Base-by-base conservation (phyloP, 2,888 invertebrate species). In the Augochlorella aurata region DNA sequence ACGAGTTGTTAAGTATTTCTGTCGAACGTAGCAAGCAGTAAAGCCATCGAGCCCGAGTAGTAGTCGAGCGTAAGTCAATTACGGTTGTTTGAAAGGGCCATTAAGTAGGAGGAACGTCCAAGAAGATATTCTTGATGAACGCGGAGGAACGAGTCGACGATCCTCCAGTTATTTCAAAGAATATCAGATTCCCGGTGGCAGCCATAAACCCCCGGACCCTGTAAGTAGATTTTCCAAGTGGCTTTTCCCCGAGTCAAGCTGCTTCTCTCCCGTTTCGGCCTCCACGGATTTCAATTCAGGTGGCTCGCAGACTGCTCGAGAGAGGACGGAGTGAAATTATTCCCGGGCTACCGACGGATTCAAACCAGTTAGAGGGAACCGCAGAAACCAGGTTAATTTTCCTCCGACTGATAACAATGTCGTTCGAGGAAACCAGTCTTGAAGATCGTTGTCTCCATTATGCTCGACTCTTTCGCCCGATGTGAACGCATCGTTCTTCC, bases 341-440 rank as follows among this genome's bases (percentile, higher is more conserved):
- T 52, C 63, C 63, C 50, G 21, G 58, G 45, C n/a, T n/a, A 16
- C 12, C 29, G 63, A 14, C 49, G 54, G 65, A 50, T 73, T 54
- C 24, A 69, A 78, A 80, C 69, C 74, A 80, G 79, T 81, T 71
- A 77, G 75, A 69, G 63, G 69, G 21, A 21, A 12, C 47, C 49
- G 50, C 54, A 72, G 84, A 83, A 87, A 87, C 77, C 76, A 58
- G 79, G 87, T 81, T 83, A 81, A 83, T 87, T 85, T 84, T 81
- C 70, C 58, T 44, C 66, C 79, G 52, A 70, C 67, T 80, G 85
- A 88, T 85, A 88, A 88, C 85, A 88, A 86, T 85, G 87, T 87
- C 82, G 82, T 47, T 65, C 44, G 47, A 78, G 45, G 76, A 80
- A 84, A 81, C 79, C 82, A 72, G 79, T 79, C 74, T 29, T 29